Conservation (phyloP, 2,797 vertebrate genomes). For the Coregonus ussuriensis region DNA sequence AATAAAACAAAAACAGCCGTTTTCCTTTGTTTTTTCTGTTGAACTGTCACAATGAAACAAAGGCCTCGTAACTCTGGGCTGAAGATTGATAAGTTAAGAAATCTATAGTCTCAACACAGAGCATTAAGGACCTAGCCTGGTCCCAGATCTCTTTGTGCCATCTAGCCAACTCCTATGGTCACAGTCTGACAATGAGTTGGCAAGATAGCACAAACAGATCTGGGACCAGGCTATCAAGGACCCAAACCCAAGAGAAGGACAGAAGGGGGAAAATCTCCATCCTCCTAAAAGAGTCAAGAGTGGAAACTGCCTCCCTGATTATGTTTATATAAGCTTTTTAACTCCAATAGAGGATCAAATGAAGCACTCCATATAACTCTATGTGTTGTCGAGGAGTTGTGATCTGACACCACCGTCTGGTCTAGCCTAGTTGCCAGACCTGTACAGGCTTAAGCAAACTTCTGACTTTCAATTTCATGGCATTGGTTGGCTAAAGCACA, state of each 20-base stretch:
- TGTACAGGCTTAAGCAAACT: neutral
- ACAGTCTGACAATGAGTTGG: neutral
- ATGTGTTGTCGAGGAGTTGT: no score
- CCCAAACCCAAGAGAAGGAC: neutral
- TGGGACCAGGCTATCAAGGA: neutral
- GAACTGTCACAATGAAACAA: constrained; percentile 19
- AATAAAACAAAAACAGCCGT: constrained; percentile 28
- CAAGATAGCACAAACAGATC: neutral
- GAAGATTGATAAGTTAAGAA: neutral
- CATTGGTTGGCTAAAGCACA: neutral
- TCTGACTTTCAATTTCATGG: neutral
- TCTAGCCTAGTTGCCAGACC: neutral
- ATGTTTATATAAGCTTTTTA: neutral
- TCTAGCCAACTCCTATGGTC: neutral
- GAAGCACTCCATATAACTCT: neutral
- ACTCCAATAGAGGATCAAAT: neutral
- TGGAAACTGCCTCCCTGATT: neutral
- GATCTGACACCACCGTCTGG: neutral
- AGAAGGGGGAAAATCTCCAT: neutral
- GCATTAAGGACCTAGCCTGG: neutral
- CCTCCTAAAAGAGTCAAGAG: neutral
- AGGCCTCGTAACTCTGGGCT: neutral
- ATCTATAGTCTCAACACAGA: neutral
- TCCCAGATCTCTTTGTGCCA: neutral
- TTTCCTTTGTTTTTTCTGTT: constrained; percentile 18